A percentile compares a stretch with the other conserved stretches of the same genome.
These are phyloP conservation scores for Lutjanus erythropterus DNA, from an alignment of 2,113 vertebrate species.

Conservation along the genomic window DNA sequence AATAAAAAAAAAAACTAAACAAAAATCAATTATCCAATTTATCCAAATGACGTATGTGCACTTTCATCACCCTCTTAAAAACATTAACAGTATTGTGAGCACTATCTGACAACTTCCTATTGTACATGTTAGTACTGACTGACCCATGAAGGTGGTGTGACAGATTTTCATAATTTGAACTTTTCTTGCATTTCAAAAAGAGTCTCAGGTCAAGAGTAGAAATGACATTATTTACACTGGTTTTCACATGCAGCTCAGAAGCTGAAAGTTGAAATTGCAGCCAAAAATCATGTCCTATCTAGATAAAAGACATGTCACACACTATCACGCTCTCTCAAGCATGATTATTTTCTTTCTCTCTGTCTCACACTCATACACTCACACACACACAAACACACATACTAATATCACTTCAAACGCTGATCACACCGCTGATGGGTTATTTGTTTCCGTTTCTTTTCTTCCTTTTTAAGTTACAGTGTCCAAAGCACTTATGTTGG, in stretches of 20 bases:
- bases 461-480: constrained; percentile 65
- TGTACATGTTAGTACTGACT: constrained; percentile 73
- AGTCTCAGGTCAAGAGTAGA: constrained; percentile 82
- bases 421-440: constrained; percentile 46
- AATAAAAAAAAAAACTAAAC: constrained; percentile 39
- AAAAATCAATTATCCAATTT: constrained; percentile 51
- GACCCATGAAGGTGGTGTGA: constrained; percentile 68
- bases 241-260: constrained; percentile 86
- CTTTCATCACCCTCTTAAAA: constrained; percentile 56
- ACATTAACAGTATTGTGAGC: constrained; percentile 55
- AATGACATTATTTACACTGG: constrained; percentile 86
- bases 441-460: constrained; percentile 40
- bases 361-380: background rate
- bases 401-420: constrained; percentile 48
- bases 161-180: constrained; percentile 58
- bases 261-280: constrained; percentile 78
- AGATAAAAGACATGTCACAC: constrained; percentile 68
- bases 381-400: constrained; percentile 1
- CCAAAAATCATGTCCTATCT: constrained; percentile 69
- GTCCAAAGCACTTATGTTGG: constrained; percentile 67
- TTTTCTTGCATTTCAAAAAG: constrained; percentile 79
- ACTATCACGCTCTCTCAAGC: constrained; percentile 34
- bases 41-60: constrained; percentile 63
- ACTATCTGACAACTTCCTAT: constrained; percentile 65
- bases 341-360: constrained; percentile 20